phyloP scores from a whole-genome alignment of 2,797 vertebrate species.

The Lacerta agilis region DNA sequence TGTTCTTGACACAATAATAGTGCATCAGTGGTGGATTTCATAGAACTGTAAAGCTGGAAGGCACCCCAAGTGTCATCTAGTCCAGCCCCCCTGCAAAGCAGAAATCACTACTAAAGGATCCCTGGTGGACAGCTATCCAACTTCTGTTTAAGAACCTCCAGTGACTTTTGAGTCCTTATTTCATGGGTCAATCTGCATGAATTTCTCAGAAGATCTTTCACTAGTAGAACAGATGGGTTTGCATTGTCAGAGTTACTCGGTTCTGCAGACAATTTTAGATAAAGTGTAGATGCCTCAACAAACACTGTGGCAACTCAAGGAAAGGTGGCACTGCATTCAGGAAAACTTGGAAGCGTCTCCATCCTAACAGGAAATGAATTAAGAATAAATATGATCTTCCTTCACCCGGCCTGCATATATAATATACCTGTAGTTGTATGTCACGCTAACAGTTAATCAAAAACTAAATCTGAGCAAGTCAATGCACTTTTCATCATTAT shows the following conservation, averaged over 20 bases:
- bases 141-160: too few species aligned
- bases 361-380: background rate
- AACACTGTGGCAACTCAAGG: background rate
- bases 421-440: slow-evolving; percentile 17
- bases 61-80: too few species aligned
- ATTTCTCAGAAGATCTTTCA: background rate
- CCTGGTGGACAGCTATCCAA: too few species aligned
- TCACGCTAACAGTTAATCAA: slow-evolving; percentile 2
- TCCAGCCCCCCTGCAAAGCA: too few species aligned
- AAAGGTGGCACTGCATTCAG: background rate
- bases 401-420: background rate
- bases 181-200: background rate
- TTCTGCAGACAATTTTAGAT: background rate
- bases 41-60: too few species aligned
- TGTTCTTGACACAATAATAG: too few species aligned
- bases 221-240: background rate
- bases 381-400: background rate
- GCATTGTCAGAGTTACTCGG: background rate
- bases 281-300: background rate
- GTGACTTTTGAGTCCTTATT: background rate
- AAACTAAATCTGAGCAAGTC: slow-evolving; percentile 63
- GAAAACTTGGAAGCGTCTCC: background rate
- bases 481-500: slow-evolving; percentile 61
- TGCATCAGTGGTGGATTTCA: too few species aligned
- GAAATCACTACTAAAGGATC: too few species aligned